Conservation (phyloP, 2,797 vertebrate genomes). For the Gobio occitaniae region DNA sequence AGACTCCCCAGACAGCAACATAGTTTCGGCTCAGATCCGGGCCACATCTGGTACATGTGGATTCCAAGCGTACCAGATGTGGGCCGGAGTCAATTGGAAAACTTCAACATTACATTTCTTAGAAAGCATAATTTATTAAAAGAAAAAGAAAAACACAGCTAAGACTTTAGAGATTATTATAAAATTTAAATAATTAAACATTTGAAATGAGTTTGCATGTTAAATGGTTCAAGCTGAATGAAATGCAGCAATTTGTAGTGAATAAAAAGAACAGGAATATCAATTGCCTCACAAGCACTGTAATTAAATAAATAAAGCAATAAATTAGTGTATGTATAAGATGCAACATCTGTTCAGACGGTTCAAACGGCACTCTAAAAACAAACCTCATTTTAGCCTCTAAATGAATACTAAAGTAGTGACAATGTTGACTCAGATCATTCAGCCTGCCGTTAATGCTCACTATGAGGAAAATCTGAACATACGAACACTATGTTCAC, state of each 20-base stretch:
- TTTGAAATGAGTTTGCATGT: conserved; percentile 7
- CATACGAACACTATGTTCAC: not conserved
- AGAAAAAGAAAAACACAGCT: not conserved
- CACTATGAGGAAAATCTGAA: conserved; percentile 1
- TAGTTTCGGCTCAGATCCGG: too few species aligned
- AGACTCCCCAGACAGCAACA: too few species aligned
- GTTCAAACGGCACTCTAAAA: not conserved
- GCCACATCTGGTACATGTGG: too few species aligned
- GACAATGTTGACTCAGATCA: conserved; percentile 10
- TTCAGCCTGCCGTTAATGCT: conserved; percentile 17
- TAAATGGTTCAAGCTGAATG: conserved; percentile 14
- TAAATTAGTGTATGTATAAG: not conserved
- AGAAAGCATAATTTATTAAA: not conserved
- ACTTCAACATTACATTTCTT: not conserved
- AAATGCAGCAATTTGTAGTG: not conserved
- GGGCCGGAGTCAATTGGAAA: too few species aligned
- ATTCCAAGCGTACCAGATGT: too few species aligned
- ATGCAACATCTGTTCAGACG: conserved; percentile 2
- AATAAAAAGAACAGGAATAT: not conserved
- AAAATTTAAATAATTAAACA: not conserved
- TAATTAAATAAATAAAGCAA: conserved; percentile 15
- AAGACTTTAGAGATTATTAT: not conserved
- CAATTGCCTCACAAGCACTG: not conserved
- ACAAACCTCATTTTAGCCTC: conserved; percentile 25
- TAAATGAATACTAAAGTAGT: conserved; percentile 31